phyloP scores from a whole-genome alignment of 1,140 invertebrate genomes.

The Batillaria attramentaria region DNA sequence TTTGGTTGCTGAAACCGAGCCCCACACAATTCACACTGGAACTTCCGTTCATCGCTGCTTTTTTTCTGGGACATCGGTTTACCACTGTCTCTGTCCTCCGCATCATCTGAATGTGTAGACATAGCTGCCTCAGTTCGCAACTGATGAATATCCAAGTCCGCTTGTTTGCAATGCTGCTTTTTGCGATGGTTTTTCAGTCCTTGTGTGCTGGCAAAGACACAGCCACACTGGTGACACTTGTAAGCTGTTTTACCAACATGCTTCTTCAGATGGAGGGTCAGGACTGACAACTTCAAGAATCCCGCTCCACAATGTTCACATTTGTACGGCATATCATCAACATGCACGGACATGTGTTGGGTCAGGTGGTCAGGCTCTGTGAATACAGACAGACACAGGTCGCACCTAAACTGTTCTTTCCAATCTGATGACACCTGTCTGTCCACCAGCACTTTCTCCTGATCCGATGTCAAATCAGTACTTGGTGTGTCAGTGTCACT shows the following conservation, averaged over 20 bases:
- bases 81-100: background rate
- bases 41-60: background rate
- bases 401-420: slow-evolving; percentile 31
- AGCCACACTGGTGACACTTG: slow-evolving; percentile 1
- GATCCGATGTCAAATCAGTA: too few species aligned
- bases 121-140: too few species aligned
- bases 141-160: too few species aligned
- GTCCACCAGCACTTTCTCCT: too few species aligned
- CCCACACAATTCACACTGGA: background rate
- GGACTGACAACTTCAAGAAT: background rate
- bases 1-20: background rate
- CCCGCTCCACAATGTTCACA: slow-evolving; percentile 1
- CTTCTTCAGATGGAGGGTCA: background rate
- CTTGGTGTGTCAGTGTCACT: too few species aligned
- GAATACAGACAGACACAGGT: slow-evolving; percentile 31
- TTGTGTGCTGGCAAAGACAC: background rate
- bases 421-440: too few species aligned
- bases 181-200: background rate
- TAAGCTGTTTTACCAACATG: background rate
- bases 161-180: background rate
- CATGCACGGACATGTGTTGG: slow-evolving; percentile 36
- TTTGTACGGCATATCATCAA: slow-evolving; percentile 23
- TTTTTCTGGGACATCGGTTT: background rate
- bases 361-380: slow-evolving; percentile 32
- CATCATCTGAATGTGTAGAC: background rate